These are phyloP conservation scores for Stigmatopora nigra DNA, from an alignment of 2,113 vertebrate genomes.

Conservation along the genomic window DNA sequence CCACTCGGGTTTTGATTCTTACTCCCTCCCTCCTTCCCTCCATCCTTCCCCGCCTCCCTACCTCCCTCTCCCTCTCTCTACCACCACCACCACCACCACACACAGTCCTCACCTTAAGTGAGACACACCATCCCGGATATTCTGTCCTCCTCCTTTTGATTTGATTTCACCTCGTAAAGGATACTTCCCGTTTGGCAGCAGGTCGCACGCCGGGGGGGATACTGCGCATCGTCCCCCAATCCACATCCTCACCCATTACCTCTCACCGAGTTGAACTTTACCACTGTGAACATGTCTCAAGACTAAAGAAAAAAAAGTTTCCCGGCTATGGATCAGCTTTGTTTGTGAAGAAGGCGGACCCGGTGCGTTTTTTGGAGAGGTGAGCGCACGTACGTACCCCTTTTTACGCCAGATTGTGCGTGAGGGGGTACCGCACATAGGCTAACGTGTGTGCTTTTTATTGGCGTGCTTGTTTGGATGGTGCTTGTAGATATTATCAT, in stretches of 20 bases:
- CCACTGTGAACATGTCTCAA: background rate
- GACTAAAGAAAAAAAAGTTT: background rate
- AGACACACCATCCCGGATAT: too few relatives aligned
- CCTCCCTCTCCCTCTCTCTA: too few relatives aligned
- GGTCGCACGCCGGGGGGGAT: background rate
- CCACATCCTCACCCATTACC: background rate
- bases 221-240: background rate
- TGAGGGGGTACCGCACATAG: too few relatives aligned
- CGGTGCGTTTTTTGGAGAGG: background rate
- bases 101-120: too few relatives aligned
- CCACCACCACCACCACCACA: too few relatives aligned
- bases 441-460: background rate
- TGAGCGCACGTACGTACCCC: background rate
- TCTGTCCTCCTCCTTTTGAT: too few relatives aligned
- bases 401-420: background rate
- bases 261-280: background rate
- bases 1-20: too few relatives aligned
- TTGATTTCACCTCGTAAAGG: too few relatives aligned
- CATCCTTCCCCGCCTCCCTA: too few relatives aligned
- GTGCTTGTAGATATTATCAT: background rate
- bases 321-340: background rate
- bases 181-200: too few relatives aligned
- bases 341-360: conserved; percentile 3
- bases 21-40: too few relatives aligned
- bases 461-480: background rate